Conservation (phyloP, 2,888 invertebrate species). For the Rhodophaea formosa region DNA sequence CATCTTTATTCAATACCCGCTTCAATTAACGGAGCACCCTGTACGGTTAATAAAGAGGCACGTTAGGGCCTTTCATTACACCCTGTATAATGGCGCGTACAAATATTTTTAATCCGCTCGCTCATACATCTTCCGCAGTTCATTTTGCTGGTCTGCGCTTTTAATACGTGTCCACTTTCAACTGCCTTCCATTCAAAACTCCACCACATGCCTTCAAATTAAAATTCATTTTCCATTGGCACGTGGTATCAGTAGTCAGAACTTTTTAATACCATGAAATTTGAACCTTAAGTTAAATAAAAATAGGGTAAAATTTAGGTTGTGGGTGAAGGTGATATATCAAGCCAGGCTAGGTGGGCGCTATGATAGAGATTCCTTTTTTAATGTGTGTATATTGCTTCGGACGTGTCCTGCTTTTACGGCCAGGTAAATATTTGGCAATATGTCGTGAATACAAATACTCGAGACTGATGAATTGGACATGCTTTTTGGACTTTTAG, state of each 20-base stretch:
- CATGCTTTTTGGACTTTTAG: not conserved
- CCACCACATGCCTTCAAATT: constrained; percentile 29
- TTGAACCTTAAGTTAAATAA: constrained; percentile 25
- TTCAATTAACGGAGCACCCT: constrained; percentile 70
- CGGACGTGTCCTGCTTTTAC: constrained; percentile 47
- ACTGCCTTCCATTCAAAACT: constrained; percentile 29
- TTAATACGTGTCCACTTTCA: constrained; percentile 47
- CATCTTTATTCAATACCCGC: constrained; percentile 64
- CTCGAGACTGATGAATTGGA: constrained; percentile 5
- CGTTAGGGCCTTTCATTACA: constrained; percentile 76
- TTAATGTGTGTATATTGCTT: constrained; percentile 64
- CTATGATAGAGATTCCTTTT: constrained; percentile 55
- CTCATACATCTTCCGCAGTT: constrained; percentile 79
- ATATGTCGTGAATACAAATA: constrained; percentile 1
- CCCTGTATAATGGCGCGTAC: constrained; percentile 78
- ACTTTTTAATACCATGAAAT: constrained; percentile 26
- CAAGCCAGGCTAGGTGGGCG: constrained; percentile 49
- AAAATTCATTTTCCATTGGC: constrained; percentile 30
- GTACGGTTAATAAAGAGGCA: constrained; percentile 75
- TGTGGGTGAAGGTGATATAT: constrained; percentile 30
- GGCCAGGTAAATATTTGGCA: constrained; percentile 55
- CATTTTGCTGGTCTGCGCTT: constrained; percentile 71
- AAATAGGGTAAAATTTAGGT: constrained; percentile 30
- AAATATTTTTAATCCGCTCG: constrained; percentile 79
- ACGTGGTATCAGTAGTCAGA: constrained; percentile 7